Evolutionary conservation across 1,140 invertebrate species (phyloP).

Genomic region (Magallana gigas): DNA sequence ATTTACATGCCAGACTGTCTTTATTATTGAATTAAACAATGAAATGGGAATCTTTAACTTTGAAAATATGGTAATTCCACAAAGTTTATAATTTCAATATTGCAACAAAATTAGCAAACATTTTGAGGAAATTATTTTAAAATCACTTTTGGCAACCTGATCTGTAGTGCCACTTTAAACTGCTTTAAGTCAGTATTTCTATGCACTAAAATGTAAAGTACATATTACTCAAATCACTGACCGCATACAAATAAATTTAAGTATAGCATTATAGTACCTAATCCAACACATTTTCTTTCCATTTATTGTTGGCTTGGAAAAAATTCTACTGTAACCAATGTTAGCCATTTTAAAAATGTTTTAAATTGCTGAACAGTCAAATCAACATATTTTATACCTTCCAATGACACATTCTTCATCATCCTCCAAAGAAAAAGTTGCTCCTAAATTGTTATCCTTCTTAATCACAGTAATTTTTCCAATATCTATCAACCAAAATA

Average conservation of each 20-base stretch:
- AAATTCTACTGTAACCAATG: not conserved
- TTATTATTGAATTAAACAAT: too few relatives aligned
- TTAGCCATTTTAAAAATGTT: not conserved
- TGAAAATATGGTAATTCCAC: too few relatives aligned
- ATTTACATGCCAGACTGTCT: too few relatives aligned
- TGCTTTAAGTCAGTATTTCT: slow-evolving; percentile 14
- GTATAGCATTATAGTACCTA: not conserved
- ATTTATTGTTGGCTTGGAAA: not conserved
- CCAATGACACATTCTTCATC: not conserved
- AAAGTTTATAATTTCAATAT: too few relatives aligned
- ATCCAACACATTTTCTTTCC: slow-evolving; percentile 12
- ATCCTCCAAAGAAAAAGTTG: not conserved
- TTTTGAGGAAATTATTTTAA: not conserved
- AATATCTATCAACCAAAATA: not conserved
- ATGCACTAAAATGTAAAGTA: not conserved
- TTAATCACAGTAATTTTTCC: not conserved
- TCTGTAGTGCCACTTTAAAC: not conserved
- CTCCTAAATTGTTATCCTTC: not conserved
- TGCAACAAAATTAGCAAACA: too few relatives aligned
- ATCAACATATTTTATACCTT: too few relatives aligned
- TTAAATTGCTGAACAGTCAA: too few relatives aligned
- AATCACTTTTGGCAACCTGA: not conserved
- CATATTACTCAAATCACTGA: slow-evolving; percentile 8
- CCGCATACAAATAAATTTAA: not conserved
- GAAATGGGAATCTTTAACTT: too few relatives aligned